Percentiles rank a stretch among this genome's conserved stretches.
These are phyloP conservation scores for Dyspetes luteomarginatus DNA, from an alignment of 2,888 invertebrate genomes.

Conservation along the genomic window DNA sequence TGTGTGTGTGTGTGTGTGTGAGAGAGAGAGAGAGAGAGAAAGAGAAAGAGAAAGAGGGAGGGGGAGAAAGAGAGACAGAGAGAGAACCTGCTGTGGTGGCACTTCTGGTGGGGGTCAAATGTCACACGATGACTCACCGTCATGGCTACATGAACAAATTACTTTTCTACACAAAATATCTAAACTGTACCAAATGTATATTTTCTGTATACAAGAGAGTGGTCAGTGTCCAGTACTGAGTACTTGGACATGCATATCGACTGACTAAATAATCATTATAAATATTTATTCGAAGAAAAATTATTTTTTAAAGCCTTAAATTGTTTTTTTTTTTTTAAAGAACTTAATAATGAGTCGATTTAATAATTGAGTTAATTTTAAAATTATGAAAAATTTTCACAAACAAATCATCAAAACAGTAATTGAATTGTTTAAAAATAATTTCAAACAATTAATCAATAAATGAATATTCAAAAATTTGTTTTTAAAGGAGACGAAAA, in stretches of 20 bases:
- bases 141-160: conserved; percentile 49
- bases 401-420: too few species aligned
- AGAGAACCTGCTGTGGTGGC: conserved; percentile 57
- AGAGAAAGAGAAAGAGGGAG: conserved; percentile 31
- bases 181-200: conserved; percentile 29
- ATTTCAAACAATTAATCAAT: too few species aligned
- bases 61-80: conserved; percentile 10
- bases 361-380: too few species aligned
- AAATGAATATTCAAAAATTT: too few species aligned
- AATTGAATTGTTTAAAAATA: too few species aligned
- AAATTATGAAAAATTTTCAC: too few species aligned
- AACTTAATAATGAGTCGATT: too few species aligned
- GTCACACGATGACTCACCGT: conserved; percentile 78
- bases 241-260: conserved; percentile 44
- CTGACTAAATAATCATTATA: too few species aligned
- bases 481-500: too few species aligned
- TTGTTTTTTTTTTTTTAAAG: too few species aligned
- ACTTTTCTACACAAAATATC: conserved; percentile 36
- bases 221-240: conserved; percentile 41
- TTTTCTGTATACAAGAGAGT: conserved; percentile 26
- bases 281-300: too few species aligned
- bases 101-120: conserved; percentile 77
- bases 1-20: neutral
- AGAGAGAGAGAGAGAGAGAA: conserved; percentile 20
- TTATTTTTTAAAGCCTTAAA: too few species aligned